Conservation (phyloP, 2,113 vertebrate genomes). For the Mus spicilegus region DNA sequence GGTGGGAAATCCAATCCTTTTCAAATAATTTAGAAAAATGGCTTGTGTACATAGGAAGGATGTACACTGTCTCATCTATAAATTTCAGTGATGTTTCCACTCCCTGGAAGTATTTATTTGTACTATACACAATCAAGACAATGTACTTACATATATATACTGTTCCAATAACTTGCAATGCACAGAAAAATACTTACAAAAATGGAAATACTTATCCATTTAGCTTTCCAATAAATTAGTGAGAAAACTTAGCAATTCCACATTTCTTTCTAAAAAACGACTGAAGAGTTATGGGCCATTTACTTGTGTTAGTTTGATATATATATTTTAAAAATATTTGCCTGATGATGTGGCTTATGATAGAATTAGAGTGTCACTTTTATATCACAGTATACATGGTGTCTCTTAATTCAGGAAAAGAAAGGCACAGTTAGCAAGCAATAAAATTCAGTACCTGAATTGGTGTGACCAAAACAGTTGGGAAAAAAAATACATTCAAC, state of each 20-base stretch:
- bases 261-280: constrained; percentile 67
- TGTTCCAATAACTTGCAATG: constrained; percentile 83
- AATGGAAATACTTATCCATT: constrained; percentile 80
- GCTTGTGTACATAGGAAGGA: constrained; percentile 62
- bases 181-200: constrained; percentile 86
- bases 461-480: constrained; percentile 72
- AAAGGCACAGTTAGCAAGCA: constrained; percentile 91
- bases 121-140: constrained; percentile 83
- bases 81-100: constrained; percentile 72
- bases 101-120: constrained; percentile 71
- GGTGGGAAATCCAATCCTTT: constrained; percentile 72
- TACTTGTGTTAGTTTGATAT: constrained; percentile 69
- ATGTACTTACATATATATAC: constrained; percentile 86
- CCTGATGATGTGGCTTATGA: constrained; percentile 80
- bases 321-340: constrained; percentile 80
- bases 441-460: constrained; percentile 89
- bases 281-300: constrained; percentile 65
- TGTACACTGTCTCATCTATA: constrained; percentile 73
- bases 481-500: constrained; percentile 80
- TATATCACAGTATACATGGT: constrained; percentile 88
- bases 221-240: constrained; percentile 75
- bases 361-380: constrained; percentile 80
- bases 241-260: constrained; percentile 75
- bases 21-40: constrained; percentile 79
- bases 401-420: constrained; percentile 87